phyloP scores from a whole-genome alignment of 2,797 vertebrate species.

The Chlorospingus flavigularis region DNA sequence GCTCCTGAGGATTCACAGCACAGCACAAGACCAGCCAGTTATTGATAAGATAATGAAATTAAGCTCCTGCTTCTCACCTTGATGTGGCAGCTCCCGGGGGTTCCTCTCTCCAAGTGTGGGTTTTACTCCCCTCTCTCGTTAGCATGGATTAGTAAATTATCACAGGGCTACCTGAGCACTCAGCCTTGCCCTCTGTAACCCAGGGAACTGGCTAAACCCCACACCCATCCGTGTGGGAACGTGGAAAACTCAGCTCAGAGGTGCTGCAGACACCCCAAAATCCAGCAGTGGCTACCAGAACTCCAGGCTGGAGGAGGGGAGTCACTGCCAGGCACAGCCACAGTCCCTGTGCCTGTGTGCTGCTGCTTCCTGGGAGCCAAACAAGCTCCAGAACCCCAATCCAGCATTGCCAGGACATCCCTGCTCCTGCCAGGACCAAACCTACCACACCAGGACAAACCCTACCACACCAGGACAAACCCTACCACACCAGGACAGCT shows the following conservation, averaged over 20 bases:
- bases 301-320: not conserved
- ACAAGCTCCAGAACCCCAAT: fast-evolving
- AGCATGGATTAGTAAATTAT: not conserved
- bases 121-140: not conserved
- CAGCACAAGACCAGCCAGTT: constrained; percentile 6
- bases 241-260: fast-evolving
- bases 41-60: constrained; percentile 62
- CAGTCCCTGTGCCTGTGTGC: not conserved
- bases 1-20: not conserved
- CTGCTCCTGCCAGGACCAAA: not conserved
- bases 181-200: not conserved
- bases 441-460: fast-evolving
- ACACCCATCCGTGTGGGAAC: fast-evolving
- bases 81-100: not conserved
- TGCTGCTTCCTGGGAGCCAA: not conserved
- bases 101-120: not conserved
- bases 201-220: not conserved
- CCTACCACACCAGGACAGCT: fast-evolving
- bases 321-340: not conserved
- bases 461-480: fast-evolving
- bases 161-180: not conserved
- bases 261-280: not conserved
- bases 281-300: fast-evolving
- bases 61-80: constrained; percentile 43
- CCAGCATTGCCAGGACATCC: not conserved